phyloP scores from a whole-genome alignment of 2,888 invertebrate species.

The Tryphoninae sp. region DNA sequence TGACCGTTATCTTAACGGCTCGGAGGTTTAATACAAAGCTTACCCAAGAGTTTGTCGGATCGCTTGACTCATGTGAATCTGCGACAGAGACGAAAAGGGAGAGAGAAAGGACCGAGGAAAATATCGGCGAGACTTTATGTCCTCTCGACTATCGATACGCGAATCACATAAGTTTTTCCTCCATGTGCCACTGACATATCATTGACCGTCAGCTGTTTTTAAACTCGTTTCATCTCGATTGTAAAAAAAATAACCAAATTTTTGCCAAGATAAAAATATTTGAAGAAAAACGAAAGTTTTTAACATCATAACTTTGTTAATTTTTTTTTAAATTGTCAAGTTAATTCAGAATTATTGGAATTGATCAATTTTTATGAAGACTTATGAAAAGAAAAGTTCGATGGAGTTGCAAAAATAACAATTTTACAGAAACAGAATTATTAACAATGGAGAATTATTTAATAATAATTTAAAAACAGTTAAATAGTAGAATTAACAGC shows the following conservation, averaged over 20 bases:
- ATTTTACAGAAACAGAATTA: too few species aligned
- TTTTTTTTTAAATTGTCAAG: too few species aligned
- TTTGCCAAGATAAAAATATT: background rate
- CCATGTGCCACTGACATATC: conserved; percentile 4
- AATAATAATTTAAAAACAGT: background rate
- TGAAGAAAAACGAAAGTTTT: background rate
- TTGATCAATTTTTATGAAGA: too few species aligned
- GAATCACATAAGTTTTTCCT: conserved; percentile 5
- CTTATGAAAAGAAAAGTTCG: too few species aligned
- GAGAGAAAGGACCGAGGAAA: conserved; percentile 6
- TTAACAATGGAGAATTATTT: too few species aligned
- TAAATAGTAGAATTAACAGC: background rate
- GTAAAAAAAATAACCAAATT: background rate
- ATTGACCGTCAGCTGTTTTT: conserved; percentile 3
- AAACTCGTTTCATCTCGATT: background rate
- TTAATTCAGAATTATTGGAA: too few species aligned
- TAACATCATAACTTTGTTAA: background rate
- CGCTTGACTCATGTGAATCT: conserved; percentile 17
- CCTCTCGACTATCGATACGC: conserved; percentile 1
- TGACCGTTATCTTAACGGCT: conserved; percentile 68
- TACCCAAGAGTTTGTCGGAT: conserved; percentile 45
- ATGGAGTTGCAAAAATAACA: too few species aligned
- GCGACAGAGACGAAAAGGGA: conserved; percentile 17
- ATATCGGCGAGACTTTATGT: background rate
- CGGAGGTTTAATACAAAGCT: conserved; percentile 63